Conservation (phyloP, 2,888 invertebrate genomes). For the Nephrotoma flavescens region DNA sequence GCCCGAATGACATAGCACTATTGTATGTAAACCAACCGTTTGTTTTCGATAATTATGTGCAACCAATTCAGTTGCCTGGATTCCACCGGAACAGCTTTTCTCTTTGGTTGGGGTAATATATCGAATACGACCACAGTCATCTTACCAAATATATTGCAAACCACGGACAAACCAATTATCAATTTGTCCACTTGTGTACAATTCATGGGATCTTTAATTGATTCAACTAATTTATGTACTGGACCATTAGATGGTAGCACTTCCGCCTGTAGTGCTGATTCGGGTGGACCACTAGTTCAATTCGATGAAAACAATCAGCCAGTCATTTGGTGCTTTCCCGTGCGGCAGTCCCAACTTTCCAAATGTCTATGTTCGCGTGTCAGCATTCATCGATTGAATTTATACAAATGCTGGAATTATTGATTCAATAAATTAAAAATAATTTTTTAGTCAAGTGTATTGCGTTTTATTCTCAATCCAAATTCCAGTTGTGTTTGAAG, state of each 20-base stretch:
- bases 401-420: neutral
- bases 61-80: conserved; percentile 26
- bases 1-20: conserved; percentile 40
- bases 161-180: neutral
- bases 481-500: too few relatives aligned
- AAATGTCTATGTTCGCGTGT: neutral
- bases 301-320: conserved; percentile 10
- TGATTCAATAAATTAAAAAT: neutral
- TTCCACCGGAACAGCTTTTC: conserved; percentile 13
- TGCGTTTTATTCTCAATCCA: too few relatives aligned
- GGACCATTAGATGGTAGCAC: conserved; percentile 28
- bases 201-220: conserved; percentile 14
- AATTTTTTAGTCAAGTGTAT: too few relatives aligned
- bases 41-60: conserved; percentile 21
- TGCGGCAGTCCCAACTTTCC: neutral
- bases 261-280: conserved; percentile 35
- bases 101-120: conserved; percentile 32
- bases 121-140: neutral
- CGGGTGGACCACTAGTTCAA: conserved; percentile 27
- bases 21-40: conserved; percentile 24
- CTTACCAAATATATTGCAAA: neutral
- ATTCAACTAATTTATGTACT: conserved; percentile 30
- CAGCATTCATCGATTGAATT: neutral
- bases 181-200: neutral
- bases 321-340: neutral